Conservation (phyloP, 2,113 vertebrate genomes). For the Notarius quadriscutis region DNA sequence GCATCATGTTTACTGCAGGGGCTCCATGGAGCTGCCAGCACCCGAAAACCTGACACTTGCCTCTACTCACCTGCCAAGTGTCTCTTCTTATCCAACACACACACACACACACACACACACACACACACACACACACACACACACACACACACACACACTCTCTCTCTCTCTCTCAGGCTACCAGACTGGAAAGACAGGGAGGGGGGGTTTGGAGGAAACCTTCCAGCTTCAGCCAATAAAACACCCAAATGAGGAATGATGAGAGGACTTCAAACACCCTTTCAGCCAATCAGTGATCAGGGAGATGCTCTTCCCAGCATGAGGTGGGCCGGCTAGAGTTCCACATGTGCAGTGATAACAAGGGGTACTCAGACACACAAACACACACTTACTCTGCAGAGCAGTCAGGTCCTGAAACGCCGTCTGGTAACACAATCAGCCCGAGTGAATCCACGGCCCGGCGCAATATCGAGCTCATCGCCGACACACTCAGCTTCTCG, state of each 20-base stretch:
- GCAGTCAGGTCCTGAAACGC: constrained; percentile 62
- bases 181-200: constrained; percentile 10
- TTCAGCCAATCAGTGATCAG: constrained; percentile 33
- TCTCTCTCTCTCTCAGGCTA: constrained; percentile 37
- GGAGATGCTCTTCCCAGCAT: constrained; percentile 52
- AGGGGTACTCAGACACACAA: constrained; percentile 43
- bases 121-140: background rate
- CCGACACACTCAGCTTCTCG: constrained; percentile 86
- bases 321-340: constrained; percentile 60
- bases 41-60: constrained; percentile 37
- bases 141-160: constrained; percentile 9
- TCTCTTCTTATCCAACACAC: constrained; percentile 7
- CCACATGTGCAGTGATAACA: constrained; percentile 56
- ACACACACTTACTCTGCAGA: constrained; percentile 74
- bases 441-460: constrained; percentile 82
- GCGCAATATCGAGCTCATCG: constrained; percentile 84
- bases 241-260: constrained; percentile 38
- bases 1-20: constrained; percentile 24
- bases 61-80: constrained; percentile 34
- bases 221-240: constrained; percentile 32
- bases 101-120: too few species aligned
- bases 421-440: constrained; percentile 73
- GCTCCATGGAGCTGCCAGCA: constrained; percentile 22
- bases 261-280: background rate
- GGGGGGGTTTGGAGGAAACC: constrained; percentile 33